Percentiles rank a stretch among this genome's conserved stretches.
Conservation (phyloP, 2,888 invertebrate species). For the Napeogenes sylphis region DNA sequence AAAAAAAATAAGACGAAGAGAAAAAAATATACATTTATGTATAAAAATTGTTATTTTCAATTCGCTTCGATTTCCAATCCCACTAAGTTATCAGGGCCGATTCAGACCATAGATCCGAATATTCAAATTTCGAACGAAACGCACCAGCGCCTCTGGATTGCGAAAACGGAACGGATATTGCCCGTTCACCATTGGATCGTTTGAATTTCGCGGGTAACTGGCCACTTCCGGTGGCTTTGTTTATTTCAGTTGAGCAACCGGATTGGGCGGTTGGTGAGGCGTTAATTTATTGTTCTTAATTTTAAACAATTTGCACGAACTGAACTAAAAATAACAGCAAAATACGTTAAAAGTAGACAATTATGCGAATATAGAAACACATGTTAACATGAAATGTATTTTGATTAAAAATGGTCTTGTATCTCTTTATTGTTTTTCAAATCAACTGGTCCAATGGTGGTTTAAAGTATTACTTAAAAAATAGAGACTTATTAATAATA, state of each 20-base stretch:
- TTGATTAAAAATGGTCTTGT: no score
- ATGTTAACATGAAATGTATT: no score
- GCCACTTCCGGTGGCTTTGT: constrained; percentile 70
- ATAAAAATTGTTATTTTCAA: not conserved
- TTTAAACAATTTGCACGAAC: constrained; percentile 25
- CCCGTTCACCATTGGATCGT: constrained; percentile 72
- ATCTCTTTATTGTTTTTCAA: no score
- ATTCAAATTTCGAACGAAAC: constrained; percentile 55
- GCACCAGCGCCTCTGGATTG: constrained; percentile 67
- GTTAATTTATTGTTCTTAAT: constrained; percentile 28
- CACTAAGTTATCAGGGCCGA: constrained; percentile 23
- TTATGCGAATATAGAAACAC: no score
- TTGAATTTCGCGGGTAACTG: constrained; percentile 76
- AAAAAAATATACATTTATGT: not conserved
- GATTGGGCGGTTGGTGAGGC: constrained; percentile 30
- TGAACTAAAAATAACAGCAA: not conserved
- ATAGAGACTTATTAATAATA: no score
- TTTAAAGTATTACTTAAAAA: no score
- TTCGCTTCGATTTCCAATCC: constrained; percentile 15
- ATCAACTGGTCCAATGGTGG: no score
- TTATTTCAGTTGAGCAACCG: constrained; percentile 48
- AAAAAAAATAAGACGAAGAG: no score
- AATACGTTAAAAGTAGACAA: not conserved
- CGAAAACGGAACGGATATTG: constrained; percentile 77
- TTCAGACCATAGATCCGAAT: constrained; percentile 42